These are phyloP conservation scores for Brenthis daphne DNA, from an alignment of 2,888 invertebrate species.

Conservation along the genomic window DNA sequence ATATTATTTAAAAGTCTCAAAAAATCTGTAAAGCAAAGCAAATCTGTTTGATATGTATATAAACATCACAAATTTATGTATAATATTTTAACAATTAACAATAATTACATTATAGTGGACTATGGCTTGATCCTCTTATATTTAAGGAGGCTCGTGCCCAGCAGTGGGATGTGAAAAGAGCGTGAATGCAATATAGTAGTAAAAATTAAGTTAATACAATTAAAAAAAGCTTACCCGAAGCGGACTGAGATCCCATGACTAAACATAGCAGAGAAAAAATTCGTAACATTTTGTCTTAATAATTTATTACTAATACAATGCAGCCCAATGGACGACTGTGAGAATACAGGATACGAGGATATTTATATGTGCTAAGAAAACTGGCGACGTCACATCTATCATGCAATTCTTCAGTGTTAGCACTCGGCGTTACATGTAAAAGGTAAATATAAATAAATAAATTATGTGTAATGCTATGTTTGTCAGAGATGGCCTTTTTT, in stretches of 20 bases:
- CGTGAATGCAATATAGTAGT: background rate
- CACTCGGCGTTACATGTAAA: background rate
- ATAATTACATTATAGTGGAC: no score
- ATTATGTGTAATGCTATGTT: no score
- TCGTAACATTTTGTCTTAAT: background rate
- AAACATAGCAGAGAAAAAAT: background rate
- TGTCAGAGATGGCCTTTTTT: no score
- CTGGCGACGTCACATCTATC: background rate
- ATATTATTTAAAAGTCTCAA: no score
- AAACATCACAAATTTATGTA: no score
- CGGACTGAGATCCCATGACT: background rate
- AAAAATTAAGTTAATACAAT: background rate
- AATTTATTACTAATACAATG: conserved; percentile 3
- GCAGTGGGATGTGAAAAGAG: no score
- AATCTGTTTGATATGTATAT: no score
- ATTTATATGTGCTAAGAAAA: conserved; percentile 14
- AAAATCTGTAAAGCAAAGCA: no score
- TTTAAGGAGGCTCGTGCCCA: no score
- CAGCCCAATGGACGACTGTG: background rate
- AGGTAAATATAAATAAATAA: background rate
- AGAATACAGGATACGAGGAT: background rate
- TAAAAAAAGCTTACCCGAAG: conserved; percentile 11
- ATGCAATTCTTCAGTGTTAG: background rate
- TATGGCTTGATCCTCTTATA: no score
- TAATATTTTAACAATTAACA: no score